phyloP scores from a whole-genome alignment of 2,797 vertebrate species.

The Lagodon rhomboides region DNA sequence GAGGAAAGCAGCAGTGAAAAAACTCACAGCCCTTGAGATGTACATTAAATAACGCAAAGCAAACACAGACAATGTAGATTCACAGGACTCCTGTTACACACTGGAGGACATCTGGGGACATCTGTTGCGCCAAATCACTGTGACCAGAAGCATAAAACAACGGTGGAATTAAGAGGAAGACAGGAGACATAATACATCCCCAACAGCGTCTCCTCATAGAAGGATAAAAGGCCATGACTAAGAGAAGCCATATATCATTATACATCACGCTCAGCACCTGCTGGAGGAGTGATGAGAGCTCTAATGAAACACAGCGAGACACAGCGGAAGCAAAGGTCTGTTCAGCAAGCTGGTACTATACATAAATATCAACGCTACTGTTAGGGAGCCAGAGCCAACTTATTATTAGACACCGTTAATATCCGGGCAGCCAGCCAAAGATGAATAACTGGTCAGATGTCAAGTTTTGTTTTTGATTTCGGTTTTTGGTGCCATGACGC shows the following conservation, averaged over 20 bases:
- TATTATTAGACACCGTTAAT: constrained; percentile 19
- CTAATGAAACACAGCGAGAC: not conserved
- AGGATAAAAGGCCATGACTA: constrained; percentile 45
- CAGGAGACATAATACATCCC: constrained; percentile 42
- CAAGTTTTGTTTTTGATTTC: constrained; percentile 11
- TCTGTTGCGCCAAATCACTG: constrained; percentile 60
- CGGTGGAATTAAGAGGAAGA: constrained; percentile 37
- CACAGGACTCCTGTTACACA: constrained; percentile 55
- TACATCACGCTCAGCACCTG: constrained; percentile 54
- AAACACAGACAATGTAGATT: constrained; percentile 42
- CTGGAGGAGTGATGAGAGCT: constrained; percentile 35
- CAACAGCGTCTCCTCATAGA: constrained; percentile 17
- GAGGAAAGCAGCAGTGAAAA: constrained; percentile 46
- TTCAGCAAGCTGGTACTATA: constrained; percentile 25
- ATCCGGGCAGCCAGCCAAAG: not conserved
- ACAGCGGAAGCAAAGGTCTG: constrained; percentile 32
- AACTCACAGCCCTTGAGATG: constrained; percentile 36
- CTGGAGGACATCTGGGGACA: constrained; percentile 51
- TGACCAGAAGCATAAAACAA: constrained; percentile 31
- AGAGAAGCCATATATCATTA: constrained; percentile 52
- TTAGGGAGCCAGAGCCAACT: constrained; percentile 10
- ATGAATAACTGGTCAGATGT: constrained; percentile 8
- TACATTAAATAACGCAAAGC: constrained; percentile 37
- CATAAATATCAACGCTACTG: not conserved
- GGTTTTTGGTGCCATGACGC: not conserved